Conservation (phyloP, 1,140 invertebrate genomes). For the Aphelinus certus region DNA sequence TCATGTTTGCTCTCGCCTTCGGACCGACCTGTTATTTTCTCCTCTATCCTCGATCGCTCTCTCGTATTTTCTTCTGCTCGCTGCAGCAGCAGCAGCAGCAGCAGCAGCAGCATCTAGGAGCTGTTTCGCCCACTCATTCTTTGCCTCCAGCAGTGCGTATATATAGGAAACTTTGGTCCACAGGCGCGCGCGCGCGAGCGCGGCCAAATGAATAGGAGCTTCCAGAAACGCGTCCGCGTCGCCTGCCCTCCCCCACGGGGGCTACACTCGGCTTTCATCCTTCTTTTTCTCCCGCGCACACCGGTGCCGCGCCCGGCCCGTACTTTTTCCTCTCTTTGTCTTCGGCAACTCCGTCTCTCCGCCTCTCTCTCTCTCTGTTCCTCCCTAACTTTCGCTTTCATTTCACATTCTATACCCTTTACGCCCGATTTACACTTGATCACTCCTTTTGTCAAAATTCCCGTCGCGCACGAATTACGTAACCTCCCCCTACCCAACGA, state of each 20-base stretch:
- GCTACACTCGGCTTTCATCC: constrained; percentile 19
- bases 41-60: neutral
- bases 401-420: constrained; percentile 11
- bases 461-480: constrained; percentile 22
- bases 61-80: neutral
- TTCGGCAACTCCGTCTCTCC: neutral
- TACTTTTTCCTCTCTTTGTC: constrained; percentile 6
- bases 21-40: neutral
- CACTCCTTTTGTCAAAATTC: constrained; percentile 9
- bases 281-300: constrained; percentile 7
- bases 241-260: neutral
- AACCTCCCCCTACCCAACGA: neutral
- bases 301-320: neutral
- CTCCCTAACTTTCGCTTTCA: constrained; percentile 29
- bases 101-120: too few species aligned
- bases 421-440: constrained; percentile 27
- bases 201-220: constrained; percentile 53
- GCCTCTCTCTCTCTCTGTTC: constrained; percentile 7
- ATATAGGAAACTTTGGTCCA: constrained; percentile 35
- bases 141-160: constrained; percentile 15
- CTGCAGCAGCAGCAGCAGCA: too few species aligned
- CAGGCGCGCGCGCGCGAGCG: neutral
- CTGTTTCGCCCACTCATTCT: neutral
- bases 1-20: constrained; percentile 46
- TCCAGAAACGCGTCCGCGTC: constrained; percentile 44